phyloP scores from a whole-genome alignment of 1,140 invertebrate genomes.

The Solenopsis fugax region DNA sequence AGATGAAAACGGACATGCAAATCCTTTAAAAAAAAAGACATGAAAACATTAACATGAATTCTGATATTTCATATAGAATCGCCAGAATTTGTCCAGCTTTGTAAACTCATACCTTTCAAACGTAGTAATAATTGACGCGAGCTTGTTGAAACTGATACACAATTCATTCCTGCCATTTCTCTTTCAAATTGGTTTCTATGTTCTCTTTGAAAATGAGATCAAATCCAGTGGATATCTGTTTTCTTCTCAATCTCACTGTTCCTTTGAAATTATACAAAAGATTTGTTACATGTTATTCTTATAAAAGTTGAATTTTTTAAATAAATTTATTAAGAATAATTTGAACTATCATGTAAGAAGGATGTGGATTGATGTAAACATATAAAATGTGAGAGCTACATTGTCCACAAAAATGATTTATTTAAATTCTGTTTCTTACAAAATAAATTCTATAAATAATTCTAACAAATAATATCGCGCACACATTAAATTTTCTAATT shows the following conservation, averaged over 20 bases:
- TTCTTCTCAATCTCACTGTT: background rate
- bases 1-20: conserved; percentile 64
- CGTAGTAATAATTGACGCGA: background rate
- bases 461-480: background rate
- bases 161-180: conserved; percentile 32
- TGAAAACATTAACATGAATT: background rate
- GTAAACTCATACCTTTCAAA: conserved; percentile 18
- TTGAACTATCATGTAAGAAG: background rate
- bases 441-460: no score
- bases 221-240: background rate
- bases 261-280: conserved; percentile 17
- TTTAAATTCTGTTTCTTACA: background rate
- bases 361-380: no score
- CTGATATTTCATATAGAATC: background rate
- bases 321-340: background rate
- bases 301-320: background rate
- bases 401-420: background rate
- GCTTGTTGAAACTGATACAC: background rate
- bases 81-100: background rate
- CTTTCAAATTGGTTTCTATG: background rate
- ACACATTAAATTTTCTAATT: background rate
- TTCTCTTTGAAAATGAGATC: background rate
- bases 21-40: conserved; percentile 24
- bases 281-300: background rate
- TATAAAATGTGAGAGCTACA: background rate